These are phyloP conservation scores for Maniola jurtina DNA, from an alignment of 1,140 invertebrate species.

Conservation along the genomic window DNA sequence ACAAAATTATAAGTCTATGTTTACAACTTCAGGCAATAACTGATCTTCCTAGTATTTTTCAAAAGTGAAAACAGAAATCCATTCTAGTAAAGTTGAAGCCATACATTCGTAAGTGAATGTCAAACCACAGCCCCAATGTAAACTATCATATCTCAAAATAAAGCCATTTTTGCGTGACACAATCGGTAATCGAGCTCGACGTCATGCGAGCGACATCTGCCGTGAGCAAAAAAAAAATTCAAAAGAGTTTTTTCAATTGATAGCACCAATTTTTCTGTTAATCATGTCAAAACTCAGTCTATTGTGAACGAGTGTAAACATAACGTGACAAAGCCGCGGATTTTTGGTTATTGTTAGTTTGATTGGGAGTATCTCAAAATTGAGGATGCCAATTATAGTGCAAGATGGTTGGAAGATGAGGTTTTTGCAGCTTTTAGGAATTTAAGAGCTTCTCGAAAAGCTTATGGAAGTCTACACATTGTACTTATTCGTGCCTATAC, in stretches of 20 bases:
- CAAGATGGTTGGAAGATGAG: not conserved
- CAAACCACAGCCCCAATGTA: not conserved
- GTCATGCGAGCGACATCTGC: slow-evolving; percentile 36
- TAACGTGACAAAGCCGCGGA: slow-evolving; percentile 44
- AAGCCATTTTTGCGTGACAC: slow-evolving; percentile 34
- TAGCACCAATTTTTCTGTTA: slow-evolving; percentile 65
- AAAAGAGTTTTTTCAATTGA: slow-evolving; percentile 38
- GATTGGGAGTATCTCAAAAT: slow-evolving; percentile 1
- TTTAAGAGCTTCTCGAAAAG: not conserved
- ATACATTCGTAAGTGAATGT: not conserved
- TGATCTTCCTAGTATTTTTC: too few relatives aligned
- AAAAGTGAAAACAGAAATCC: not conserved
- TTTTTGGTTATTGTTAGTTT: slow-evolving; percentile 9
- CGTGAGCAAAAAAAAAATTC: slow-evolving; percentile 32
- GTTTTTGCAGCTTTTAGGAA: not conserved
- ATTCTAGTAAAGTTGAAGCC: not conserved
- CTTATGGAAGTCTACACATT: too few relatives aligned
- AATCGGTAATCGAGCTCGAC: slow-evolving; percentile 34
- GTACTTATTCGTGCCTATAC: too few relatives aligned
- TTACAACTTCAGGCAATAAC: too few relatives aligned
- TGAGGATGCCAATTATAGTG: slow-evolving; percentile 2
- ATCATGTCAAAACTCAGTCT: slow-evolving; percentile 59
- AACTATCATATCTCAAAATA: slow-evolving; percentile 33
- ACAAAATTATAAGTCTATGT: too few relatives aligned
- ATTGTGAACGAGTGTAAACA: slow-evolving; percentile 61